Percentiles rank a stretch among this genome's conserved stretches.
Evolutionary conservation across 2,797 vertebrate species (phyloP).

Genomic region (Thalassophryne amazonica): DNA sequence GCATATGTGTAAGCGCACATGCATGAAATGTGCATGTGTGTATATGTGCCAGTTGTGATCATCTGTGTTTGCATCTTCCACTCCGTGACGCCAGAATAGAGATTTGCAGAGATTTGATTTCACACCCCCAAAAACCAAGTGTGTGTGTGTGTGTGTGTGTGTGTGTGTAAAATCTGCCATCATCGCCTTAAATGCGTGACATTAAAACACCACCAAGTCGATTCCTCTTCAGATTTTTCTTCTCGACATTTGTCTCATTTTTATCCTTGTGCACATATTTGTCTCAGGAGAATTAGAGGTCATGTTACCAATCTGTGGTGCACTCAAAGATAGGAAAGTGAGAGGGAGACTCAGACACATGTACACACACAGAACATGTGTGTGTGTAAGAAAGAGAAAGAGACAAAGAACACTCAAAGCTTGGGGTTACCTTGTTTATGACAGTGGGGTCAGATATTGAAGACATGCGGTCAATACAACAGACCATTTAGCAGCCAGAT

Average conservation of each 20-base stretch:
- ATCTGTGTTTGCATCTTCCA: conserved; percentile 69
- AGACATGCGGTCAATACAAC: conserved; percentile 62
- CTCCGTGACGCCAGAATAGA: conserved; percentile 68
- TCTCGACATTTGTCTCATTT: conserved; percentile 45
- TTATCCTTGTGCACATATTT: conserved; percentile 50
- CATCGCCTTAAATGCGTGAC: conserved; percentile 76
- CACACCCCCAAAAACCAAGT: conserved; percentile 53
- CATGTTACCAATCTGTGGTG: conserved; percentile 63
- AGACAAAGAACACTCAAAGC: conserved; percentile 42
- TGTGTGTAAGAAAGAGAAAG: conserved; percentile 8
- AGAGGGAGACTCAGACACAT: conserved; percentile 31
- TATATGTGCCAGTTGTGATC: conserved; percentile 50
- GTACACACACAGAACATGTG: conserved; percentile 10
- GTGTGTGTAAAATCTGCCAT: conserved; percentile 50
- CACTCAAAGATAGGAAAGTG: conserved; percentile 42
- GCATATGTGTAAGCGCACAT: conserved; percentile 56
- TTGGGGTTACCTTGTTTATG: conserved; percentile 54
- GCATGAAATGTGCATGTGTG: conserved; percentile 52
- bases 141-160: conserved; percentile 10
- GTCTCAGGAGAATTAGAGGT: conserved; percentile 66
- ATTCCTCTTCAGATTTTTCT: conserved; percentile 61
- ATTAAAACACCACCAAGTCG: conserved; percentile 81
- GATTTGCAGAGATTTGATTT: conserved; percentile 74
- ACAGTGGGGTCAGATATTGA: conserved; percentile 60
- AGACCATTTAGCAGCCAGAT: conserved; percentile 56